Conservation (phyloP, 2,888 invertebrate genomes). For the Timandra comae region DNA sequence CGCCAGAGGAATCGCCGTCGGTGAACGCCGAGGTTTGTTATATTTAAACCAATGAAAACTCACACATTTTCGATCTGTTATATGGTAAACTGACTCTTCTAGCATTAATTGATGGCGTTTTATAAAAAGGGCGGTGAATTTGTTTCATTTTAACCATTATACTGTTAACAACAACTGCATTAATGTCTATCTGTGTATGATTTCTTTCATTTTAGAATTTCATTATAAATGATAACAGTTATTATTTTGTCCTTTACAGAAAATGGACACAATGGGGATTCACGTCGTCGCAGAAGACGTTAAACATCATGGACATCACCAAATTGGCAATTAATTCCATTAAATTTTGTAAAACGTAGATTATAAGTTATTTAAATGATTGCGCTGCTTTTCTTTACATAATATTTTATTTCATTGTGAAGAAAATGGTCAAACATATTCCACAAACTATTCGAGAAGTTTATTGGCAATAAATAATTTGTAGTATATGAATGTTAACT, state of each 20-base stretch:
- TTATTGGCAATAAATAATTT: too few species aligned
- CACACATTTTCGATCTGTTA: conserved; percentile 26
- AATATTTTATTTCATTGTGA: too few species aligned
- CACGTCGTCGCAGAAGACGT: conserved; percentile 67
- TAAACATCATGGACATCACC: conserved; percentile 31
- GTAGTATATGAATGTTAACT: too few species aligned
- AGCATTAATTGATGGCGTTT: background rate
- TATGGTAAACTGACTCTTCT: conserved; percentile 3
- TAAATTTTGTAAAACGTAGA: conserved; percentile 1
- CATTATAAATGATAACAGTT: conserved; percentile 8
- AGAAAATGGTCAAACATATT: too few species aligned
- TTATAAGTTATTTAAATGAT: background rate
- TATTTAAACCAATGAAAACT: conserved; percentile 67
- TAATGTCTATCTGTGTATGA: conserved; percentile 9
- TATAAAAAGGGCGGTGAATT: background rate
- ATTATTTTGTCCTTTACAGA: conserved; percentile 52
- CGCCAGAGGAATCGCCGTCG: conserved; percentile 74
- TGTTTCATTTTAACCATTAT: background rate
- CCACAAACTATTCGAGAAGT: too few species aligned
- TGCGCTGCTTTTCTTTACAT: too few species aligned
- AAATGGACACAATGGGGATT: conserved; percentile 69
- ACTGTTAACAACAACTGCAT: background rate
- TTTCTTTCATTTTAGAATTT: conserved; percentile 12
- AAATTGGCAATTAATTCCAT: conserved; percentile 12
- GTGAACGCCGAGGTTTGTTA: conserved; percentile 73